Evolutionary conservation across 2,888 invertebrate species (phyloP).

Genomic region (Drosophila merina): DNA sequence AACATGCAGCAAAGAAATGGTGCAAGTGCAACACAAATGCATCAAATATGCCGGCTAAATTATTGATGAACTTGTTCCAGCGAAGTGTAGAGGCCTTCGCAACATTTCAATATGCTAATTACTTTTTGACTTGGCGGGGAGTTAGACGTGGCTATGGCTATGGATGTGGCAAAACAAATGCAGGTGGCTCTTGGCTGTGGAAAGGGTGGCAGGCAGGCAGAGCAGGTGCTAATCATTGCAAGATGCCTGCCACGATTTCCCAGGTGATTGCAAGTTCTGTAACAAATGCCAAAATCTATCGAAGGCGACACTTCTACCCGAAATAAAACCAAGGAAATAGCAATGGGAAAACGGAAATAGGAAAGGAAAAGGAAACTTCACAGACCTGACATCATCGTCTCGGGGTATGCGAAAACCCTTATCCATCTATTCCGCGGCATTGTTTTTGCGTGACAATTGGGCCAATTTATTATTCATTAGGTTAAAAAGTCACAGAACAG

Average conservation of each 20-base stretch:
- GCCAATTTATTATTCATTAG: conserved; percentile 81
- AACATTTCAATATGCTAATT: conserved; percentile 74
- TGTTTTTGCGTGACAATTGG: conserved; percentile 82
- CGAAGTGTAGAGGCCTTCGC: conserved; percentile 17
- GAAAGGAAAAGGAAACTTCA: conserved; percentile 54
- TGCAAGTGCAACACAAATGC: conserved; percentile 36
- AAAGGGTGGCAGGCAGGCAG: conserved; percentile 3
- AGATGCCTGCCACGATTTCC: conserved; percentile 66
- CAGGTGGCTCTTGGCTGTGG: conserved; percentile 31
- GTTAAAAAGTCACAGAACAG: conserved; percentile 78
- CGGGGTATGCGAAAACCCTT: conserved; percentile 49
- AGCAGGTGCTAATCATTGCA: conserved; percentile 58
- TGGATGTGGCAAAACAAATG: conserved; percentile 22
- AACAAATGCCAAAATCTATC: conserved; percentile 81
- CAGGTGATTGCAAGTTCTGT: conserved; percentile 57
- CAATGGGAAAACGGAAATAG: conserved; percentile 49
- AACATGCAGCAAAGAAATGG: conserved; percentile 30
- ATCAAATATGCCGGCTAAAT: conserved; percentile 42
- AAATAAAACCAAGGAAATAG: conserved; percentile 40
- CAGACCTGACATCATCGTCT: conserved; percentile 44
- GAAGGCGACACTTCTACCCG: conserved; percentile 74
- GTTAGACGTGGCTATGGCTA: neutral
- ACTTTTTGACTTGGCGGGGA: conserved; percentile 51
- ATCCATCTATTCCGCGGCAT: conserved; percentile 55
- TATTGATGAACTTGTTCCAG: conserved; percentile 26